A percentile compares a stretch with the other conserved stretches of the same genome.
Conservation (phyloP, 2,888 invertebrate genomes). For the Melitaea athalia region DNA sequence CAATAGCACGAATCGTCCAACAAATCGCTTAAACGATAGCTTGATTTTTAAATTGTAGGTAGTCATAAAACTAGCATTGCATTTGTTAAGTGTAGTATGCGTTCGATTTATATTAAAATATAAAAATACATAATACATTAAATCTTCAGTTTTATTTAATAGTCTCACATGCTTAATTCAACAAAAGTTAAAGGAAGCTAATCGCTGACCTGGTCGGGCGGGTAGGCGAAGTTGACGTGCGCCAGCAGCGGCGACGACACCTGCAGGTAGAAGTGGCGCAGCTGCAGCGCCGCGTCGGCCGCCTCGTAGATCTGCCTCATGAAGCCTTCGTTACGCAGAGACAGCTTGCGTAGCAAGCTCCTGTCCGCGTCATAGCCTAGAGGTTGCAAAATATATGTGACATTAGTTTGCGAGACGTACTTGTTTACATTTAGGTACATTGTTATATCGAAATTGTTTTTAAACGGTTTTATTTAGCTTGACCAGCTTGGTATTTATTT, state of each 20-base stretch:
- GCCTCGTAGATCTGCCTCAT: constrained; percentile 87
- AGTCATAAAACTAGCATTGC: too few relatives aligned
- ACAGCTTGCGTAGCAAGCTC: constrained; percentile 84
- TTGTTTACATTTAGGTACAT: too few relatives aligned
- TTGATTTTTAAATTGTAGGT: too few relatives aligned
- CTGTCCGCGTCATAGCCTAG: constrained; percentile 85
- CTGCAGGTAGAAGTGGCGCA: constrained; percentile 85
- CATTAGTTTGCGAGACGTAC: neutral
- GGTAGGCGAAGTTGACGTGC: constrained; percentile 85
- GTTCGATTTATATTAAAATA: too few relatives aligned
- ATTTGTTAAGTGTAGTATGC: too few relatives aligned
- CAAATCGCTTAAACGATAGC: too few relatives aligned
- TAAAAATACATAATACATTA: neutral
- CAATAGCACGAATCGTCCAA: too few relatives aligned
- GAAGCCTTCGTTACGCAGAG: constrained; percentile 85
- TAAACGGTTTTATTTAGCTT: too few relatives aligned
- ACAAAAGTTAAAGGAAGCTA: neutral
- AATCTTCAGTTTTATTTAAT: neutral
- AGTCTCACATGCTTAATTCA: too few relatives aligned
- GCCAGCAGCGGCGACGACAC: constrained; percentile 86
- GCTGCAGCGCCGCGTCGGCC: constrained; percentile 85
- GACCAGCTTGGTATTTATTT: too few relatives aligned
- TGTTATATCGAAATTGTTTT: too few relatives aligned
- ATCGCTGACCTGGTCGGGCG: constrained; percentile 69
- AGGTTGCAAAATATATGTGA: neutral